Percentiles rank a stretch among this genome's conserved stretches.
These are phyloP conservation scores for Rhinatrema bivittatum DNA, from an alignment of 2,797 vertebrate species.

Conservation along the genomic window DNA sequence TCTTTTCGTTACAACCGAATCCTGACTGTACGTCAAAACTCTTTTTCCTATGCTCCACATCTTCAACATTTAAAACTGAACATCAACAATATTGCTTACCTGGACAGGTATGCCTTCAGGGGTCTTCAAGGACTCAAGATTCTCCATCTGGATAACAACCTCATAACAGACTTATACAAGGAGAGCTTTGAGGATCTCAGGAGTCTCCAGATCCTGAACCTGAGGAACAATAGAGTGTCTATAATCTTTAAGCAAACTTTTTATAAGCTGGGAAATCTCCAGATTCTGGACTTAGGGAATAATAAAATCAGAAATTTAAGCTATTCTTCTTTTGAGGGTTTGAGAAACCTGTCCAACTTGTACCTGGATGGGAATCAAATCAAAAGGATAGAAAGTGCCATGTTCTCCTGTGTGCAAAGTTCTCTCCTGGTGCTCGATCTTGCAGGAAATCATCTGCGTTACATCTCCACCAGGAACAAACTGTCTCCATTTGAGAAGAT, in stretches of 20 bases:
- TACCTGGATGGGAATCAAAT: conserved; percentile 73
- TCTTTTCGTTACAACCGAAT: conserved; percentile 42
- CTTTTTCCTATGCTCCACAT: conserved; percentile 14
- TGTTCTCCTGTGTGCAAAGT: conserved; percentile 42
- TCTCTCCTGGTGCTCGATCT: conserved; percentile 63
- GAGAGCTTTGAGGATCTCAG: conserved; percentile 55
- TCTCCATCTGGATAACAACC: conserved; percentile 74
- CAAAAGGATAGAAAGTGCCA: conserved; percentile 31
- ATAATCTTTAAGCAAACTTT: conserved; percentile 67
- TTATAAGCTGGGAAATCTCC: conserved; percentile 39
- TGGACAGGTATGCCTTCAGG: conserved; percentile 44
- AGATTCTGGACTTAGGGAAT: conserved; percentile 64
- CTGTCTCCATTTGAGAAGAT: conserved; percentile 64
- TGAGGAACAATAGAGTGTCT: conserved; percentile 70
- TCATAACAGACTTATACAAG: conserved; percentile 58
- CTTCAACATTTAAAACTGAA: conserved; percentile 53
- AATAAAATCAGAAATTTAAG: conserved; percentile 64
- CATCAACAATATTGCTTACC: conserved; percentile 64
- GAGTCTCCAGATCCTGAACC: conserved; percentile 57
- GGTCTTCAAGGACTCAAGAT: conserved; percentile 45
- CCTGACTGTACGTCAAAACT: fast-evolving
- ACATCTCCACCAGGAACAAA: conserved; percentile 16
- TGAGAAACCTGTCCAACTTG: conserved; percentile 54
- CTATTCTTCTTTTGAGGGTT: conserved; percentile 48
- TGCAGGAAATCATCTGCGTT: conserved; percentile 49